A percentile compares a stretch with the other conserved stretches of the same genome.
Evolutionary conservation across 2,888 invertebrate genomes (phyloP).

Genomic region (Conistra vaccinii): DNA sequence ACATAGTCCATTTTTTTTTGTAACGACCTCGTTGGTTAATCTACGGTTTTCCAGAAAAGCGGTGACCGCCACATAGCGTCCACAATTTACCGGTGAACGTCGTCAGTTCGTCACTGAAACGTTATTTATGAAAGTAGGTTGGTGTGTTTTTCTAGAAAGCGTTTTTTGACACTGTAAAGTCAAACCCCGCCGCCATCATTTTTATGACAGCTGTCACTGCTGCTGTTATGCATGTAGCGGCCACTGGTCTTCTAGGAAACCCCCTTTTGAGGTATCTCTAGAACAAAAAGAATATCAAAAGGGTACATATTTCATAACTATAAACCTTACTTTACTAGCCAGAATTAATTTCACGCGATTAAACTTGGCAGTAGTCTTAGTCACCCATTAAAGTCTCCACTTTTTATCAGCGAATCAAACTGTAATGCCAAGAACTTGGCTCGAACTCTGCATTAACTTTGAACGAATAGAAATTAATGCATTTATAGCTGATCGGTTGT

Average conservation of each 20-base stretch:
- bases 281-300: background rate
- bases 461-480: slow-evolving; percentile 48
- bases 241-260: background rate
- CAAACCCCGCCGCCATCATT: background rate
- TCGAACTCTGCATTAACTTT: slow-evolving; percentile 33
- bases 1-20: background rate
- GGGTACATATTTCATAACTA: background rate
- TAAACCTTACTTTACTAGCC: background rate
- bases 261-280: background rate
- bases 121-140: background rate
- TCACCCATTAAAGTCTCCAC: slow-evolving; percentile 13
- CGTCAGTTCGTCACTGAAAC: background rate
- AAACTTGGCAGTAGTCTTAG: slow-evolving; percentile 33
- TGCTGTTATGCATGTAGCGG: background rate
- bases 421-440: slow-evolving; percentile 48
- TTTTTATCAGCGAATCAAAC: slow-evolving; percentile 46
- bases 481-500: slow-evolving; percentile 56
- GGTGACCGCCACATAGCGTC: too few relatives aligned
- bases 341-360: slow-evolving; percentile 1
- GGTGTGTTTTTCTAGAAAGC: too few relatives aligned
- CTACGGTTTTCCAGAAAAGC: background rate
- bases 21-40: background rate
- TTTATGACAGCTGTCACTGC: background rate
- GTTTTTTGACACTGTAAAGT: too few relatives aligned
- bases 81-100: too few relatives aligned